A percentile compares a stretch with the other conserved stretches of the same genome.
Evolutionary conservation across 2,797 vertebrate species (phyloP).

Genomic region (Myripristis jacobus): DNA sequence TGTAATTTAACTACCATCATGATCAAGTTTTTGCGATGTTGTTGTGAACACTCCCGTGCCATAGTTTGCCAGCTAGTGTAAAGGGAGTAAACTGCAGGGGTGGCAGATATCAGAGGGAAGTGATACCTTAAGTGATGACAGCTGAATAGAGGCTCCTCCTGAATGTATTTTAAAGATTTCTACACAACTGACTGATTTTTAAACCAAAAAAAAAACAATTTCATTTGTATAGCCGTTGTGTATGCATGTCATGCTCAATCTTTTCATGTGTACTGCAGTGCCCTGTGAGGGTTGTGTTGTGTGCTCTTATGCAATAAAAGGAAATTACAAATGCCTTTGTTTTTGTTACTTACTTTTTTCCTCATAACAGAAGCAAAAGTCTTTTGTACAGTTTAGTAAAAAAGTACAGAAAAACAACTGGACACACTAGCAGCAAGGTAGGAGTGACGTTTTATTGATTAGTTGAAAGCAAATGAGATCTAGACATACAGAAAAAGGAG

Average conservation of each 20-base stretch:
- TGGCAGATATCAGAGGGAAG: constrained; percentile 9
- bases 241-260: constrained; percentile 41
- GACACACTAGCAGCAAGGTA: constrained; percentile 47
- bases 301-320: constrained; percentile 49
- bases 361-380: background rate
- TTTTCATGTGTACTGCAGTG: constrained; percentile 31
- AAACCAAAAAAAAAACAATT: constrained; percentile 52
- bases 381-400: background rate
- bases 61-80: constrained; percentile 55
- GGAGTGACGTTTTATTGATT: constrained; percentile 79
- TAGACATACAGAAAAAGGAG: constrained; percentile 75
- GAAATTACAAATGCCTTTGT: constrained; percentile 32
- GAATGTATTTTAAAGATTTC: constrained; percentile 74
- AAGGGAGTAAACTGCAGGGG: constrained; percentile 4
- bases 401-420: background rate
- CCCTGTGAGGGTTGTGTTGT: constrained; percentile 34
- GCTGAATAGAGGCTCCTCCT: constrained; percentile 50
- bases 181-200: constrained; percentile 67
- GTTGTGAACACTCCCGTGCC: constrained; percentile 59
- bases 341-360: constrained; percentile 45
- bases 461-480: constrained; percentile 75
- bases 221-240: constrained; percentile 51
- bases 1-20: constrained; percentile 54
- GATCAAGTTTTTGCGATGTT: constrained; percentile 36
- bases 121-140: constrained; percentile 19